phyloP scores from a whole-genome alignment of 1,140 invertebrate species.

The Bactericera cockerelli region DNA sequence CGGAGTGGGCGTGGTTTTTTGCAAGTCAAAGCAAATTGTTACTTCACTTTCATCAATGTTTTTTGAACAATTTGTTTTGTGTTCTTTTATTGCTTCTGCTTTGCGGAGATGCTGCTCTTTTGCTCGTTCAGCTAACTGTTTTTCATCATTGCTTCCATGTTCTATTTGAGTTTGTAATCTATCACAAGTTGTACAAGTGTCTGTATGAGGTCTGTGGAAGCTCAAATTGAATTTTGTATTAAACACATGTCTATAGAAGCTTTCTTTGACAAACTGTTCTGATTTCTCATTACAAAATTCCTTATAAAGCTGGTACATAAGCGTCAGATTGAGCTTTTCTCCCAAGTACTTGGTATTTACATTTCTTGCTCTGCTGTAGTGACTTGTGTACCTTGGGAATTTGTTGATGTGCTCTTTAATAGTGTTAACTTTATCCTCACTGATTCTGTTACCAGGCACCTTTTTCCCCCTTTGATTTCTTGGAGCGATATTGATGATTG shows the following conservation, averaged over 20 bases:
- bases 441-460: constrained; percentile 13
- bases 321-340: constrained; percentile 13
- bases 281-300: neutral
- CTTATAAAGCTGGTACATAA: constrained; percentile 11
- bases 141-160: neutral
- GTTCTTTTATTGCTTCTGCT: constrained; percentile 10
- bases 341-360: constrained; percentile 12
- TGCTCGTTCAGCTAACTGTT: neutral
- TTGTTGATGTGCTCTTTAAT: constrained; percentile 11
- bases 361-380: constrained; percentile 16
- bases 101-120: constrained; percentile 13
- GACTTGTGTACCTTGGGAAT: constrained; percentile 15
- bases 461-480: constrained; percentile 13
- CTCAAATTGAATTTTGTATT: constrained; percentile 17
- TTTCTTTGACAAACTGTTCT: constrained; percentile 12
- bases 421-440: constrained; percentile 12
- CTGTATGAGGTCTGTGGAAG: constrained; percentile 15
- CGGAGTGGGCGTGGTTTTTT: constrained; percentile 12
- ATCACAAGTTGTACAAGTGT: too few species aligned
- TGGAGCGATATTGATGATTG: neutral
- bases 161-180: too few species aligned
- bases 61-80: neutral
- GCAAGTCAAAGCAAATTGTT: constrained; percentile 13
- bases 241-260: constrained; percentile 17
- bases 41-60: constrained; percentile 3